Evolutionary conservation across 2,888 invertebrate species (phyloP), one percentile per base, ranked within the genome.

Genomic region (Protonemura montana): DNA sequence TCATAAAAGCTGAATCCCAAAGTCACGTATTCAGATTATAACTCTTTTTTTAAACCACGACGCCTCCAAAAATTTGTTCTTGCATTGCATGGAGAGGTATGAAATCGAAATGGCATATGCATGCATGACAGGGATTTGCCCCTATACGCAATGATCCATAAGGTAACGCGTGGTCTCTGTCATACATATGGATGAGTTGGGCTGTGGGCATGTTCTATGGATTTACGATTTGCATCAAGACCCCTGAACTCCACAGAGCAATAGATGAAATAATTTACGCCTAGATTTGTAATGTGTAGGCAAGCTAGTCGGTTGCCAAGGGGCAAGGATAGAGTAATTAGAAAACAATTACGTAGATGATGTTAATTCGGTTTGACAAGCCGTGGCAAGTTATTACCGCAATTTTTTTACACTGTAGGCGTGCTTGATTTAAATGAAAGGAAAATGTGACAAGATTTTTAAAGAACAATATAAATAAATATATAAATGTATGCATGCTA

Each of bases 1-100:
- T 78, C 78, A 78, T 78, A 78, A 78, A 78, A 78, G 78, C 26
- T 78, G 29, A 78, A 29, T 29, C 78, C 78, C n/a, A 16, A 78
- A 78, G 78, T 78, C 78, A 78, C 78, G 78, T 78, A 10, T 29
- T 78, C 59, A 26, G 27, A 78, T 78, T 78, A 10, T 29, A 78
- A 78, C 78, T 78, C 78, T 3, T 27, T 10, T 77, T 59, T 10
- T 7, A 26, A 78, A 78, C 13, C 78, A 29, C 78, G 78, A 78
- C 78, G 78, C 78, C 78, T 29, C 27, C 59, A 21, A 59, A n/a
- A 59, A 59, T 59, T 59, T 59, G 59, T 21, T 21, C 59, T 59
- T 21, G 13, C 16, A 21, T 21, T 59, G 59, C 21, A 35, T 10
- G 35, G 35, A 35, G 35, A 35, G 35, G 10, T 6, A 35, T 6